A percentile compares a stretch with the other conserved stretches of the same genome.
These are phyloP conservation scores for Halcyon senegalensis DNA, from an alignment of 2,113 vertebrate species.

Conservation along the genomic window DNA sequence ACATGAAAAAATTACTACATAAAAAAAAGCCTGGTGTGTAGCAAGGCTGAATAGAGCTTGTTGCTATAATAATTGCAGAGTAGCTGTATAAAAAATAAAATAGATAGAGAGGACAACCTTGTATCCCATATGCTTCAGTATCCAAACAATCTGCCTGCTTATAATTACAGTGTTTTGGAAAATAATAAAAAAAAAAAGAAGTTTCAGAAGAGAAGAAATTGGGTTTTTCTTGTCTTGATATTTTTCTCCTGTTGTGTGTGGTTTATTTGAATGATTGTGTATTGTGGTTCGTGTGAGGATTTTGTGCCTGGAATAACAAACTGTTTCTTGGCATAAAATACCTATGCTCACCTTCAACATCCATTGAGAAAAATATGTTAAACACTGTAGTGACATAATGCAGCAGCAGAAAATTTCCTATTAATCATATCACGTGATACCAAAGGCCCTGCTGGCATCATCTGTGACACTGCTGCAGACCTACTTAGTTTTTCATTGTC, in stretches of 20 bases:
- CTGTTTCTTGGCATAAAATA: conserved; percentile 34
- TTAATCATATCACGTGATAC: not conserved
- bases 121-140: not conserved
- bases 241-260: conserved; percentile 42
- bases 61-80: conserved; percentile 1
- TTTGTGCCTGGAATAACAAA: conserved; percentile 63
- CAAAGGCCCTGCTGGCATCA: not conserved
- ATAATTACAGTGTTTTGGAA: conserved; percentile 35
- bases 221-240: not conserved
- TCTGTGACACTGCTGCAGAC: conserved; percentile 12
- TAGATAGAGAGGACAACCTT: not conserved
- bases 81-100: conserved; percentile 23
- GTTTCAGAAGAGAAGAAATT: not conserved
- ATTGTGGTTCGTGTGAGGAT: conserved; percentile 20
- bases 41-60: not conserved
- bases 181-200: not conserved
- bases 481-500: not conserved
- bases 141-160: conserved; percentile 1
- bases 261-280: conserved; percentile 57
- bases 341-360: conserved; percentile 45
- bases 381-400: conserved; percentile 30
- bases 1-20: not conserved
- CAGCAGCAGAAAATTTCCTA: conserved; percentile 25
- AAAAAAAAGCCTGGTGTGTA: not conserved
- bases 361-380: conserved; percentile 50